phyloP scores from a whole-genome alignment of 2,113 vertebrate species.

The Vireo altiloquus region DNA sequence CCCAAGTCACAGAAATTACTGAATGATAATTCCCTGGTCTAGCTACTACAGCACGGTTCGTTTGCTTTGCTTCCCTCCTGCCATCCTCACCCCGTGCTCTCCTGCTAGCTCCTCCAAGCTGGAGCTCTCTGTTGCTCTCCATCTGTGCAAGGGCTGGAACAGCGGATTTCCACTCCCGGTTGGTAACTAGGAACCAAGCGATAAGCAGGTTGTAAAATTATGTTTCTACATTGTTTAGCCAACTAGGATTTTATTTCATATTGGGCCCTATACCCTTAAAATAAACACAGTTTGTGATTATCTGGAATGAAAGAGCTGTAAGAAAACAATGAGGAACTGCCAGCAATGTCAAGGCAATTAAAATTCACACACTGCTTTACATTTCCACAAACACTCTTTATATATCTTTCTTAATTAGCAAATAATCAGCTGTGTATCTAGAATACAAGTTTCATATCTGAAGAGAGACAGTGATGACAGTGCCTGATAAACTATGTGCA shows the following conservation, averaged over 20 bases:
- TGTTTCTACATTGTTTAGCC: background rate
- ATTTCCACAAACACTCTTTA: conserved; percentile 1
- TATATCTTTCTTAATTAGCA: conserved; percentile 10
- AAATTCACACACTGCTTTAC: background rate
- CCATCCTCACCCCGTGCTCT: fast-evolving
- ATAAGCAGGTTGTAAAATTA: conserved; percentile 27
- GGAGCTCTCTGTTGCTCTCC: background rate
- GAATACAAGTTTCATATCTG: background rate
- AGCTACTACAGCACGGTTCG: background rate
- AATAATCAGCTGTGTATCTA: conserved; percentile 23
- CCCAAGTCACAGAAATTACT: background rate
- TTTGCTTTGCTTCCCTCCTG: background rate
- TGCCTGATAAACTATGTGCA: background rate
- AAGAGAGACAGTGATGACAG: background rate
- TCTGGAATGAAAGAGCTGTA: background rate
- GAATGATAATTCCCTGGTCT: background rate
- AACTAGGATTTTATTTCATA: conserved; percentile 16
- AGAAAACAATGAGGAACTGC: background rate
- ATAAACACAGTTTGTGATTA: conserved; percentile 27
- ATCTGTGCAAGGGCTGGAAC: background rate
- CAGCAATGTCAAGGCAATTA: conserved; percentile 8
- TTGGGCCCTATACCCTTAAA: background rate
- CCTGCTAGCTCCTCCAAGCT: background rate
- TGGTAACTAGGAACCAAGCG: background rate
- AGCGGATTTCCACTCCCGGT: background rate